Evolutionary conservation across 2,113 vertebrate genomes (phyloP).

Genomic region (Anseranas semipalmata): DNA sequence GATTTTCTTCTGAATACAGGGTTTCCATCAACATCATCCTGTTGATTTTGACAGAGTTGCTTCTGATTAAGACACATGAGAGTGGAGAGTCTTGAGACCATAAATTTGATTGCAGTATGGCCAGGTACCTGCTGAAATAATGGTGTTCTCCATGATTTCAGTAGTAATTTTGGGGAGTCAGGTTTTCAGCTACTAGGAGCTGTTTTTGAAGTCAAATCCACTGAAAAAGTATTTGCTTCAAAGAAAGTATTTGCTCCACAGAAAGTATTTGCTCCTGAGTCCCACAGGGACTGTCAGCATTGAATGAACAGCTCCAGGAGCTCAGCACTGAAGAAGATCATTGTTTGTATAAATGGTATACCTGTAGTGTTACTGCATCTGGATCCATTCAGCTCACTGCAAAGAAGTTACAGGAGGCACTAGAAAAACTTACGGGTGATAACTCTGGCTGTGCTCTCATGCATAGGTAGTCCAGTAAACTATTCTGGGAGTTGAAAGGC

Average conservation of each 20-base stretch:
- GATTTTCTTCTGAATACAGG: not conserved
- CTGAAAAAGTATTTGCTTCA: not conserved
- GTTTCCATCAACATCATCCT: not conserved
- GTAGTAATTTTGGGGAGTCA: not conserved
- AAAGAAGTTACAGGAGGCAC: not conserved
- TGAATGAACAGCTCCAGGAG: not conserved
- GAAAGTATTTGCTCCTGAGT: not conserved
- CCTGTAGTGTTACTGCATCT: not conserved
- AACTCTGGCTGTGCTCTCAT: not conserved
- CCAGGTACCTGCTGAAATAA: not conserved
- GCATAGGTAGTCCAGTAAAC: not conserved
- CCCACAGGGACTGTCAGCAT: not conserved
- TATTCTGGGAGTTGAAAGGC: not conserved
- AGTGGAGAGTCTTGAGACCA: not conserved
- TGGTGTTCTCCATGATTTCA: not conserved
- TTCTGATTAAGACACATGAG: not conserved
- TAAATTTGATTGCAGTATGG: not conserved
- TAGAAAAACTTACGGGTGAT: not conserved
- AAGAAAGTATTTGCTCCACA: not conserved
- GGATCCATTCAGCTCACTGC: not conserved
- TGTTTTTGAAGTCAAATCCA: not conserved
- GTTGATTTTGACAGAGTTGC: not conserved
- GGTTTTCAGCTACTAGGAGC: not conserved
- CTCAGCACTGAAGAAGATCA: not conserved
- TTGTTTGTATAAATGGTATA: not conserved